Evolutionary conservation across 2,113 vertebrate genomes (phyloP), one percentile per base, ranked within the genome.

Genomic region (Pterocles orientalis): DNA sequence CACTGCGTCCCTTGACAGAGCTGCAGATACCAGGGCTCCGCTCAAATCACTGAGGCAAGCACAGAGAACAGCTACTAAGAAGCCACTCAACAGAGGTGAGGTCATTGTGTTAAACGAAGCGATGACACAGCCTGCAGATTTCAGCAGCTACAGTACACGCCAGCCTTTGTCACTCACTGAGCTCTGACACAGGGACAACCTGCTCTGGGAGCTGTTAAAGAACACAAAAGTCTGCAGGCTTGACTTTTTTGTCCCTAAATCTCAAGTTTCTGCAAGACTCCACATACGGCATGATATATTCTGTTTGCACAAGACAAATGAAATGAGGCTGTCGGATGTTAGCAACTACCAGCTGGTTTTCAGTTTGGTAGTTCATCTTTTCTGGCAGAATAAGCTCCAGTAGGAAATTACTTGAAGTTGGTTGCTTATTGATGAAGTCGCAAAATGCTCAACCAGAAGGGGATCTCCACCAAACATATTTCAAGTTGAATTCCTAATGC

Each of bases 1-100:
- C 10, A 5, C 71, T 29, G 58, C 91, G 72, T 36, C 94, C 82
- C 76, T 60, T 70, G 60, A 43, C 0, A 2, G 92, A 94, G 86
- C 86, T 39, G 69, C 47, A 92, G 94, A 96, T 91, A 94, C 88
- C 95, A 95, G 91, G 85, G 83, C 53, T 69, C 88, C 0, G 0
- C 56, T 82, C 31, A 43, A 17, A 81, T 36, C 80, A 71, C 86
- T 5, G 41, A 41, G 47, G 23, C 91, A 62, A 88, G 80, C 24
- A 75, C 82, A 92, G 64, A 86, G 28, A 86, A 57, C 71, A 88
- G 82, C 80, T 83, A 65, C 71, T 2, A 41, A 39, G 36, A 31
- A 77, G 62, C 56, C 2, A 7, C 68, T 77, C 51, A 86, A 56
- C 39, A 84, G 75, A 36, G 80, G 76, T 96, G 95, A 97, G 77